These are phyloP conservation scores for Osmerus mordax DNA, from an alignment of 2,113 vertebrate genomes.

Conservation along the genomic window DNA sequence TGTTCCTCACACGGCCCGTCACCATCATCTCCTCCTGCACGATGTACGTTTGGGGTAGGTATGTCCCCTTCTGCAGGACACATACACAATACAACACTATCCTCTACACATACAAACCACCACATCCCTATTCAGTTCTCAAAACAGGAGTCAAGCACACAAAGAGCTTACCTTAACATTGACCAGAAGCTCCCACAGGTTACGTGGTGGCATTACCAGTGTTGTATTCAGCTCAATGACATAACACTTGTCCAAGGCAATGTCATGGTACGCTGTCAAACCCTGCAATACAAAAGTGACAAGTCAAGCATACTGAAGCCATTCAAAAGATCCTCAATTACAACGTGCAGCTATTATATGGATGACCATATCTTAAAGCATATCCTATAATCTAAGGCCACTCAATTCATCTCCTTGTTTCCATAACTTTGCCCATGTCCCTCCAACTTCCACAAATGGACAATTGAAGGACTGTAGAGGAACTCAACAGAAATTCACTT, in stretches of 20 bases:
- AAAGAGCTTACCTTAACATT: slow-evolving; percentile 83
- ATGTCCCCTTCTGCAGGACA: slow-evolving; percentile 82
- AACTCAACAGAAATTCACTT: too few relatives aligned
- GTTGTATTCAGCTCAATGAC: slow-evolving; percentile 91
- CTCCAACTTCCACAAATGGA: too few relatives aligned
- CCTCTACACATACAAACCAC: neutral
- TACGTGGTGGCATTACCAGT: slow-evolving; percentile 86
- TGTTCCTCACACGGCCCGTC: slow-evolving; percentile 80
- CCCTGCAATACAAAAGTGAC: slow-evolving; percentile 65
- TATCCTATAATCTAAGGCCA: too few relatives aligned
- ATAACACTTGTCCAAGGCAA: slow-evolving; percentile 90
- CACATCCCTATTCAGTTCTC: neutral
- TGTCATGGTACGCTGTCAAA: slow-evolving; percentile 90
- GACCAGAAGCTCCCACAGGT: slow-evolving; percentile 88
- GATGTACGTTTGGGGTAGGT: slow-evolving; percentile 92
- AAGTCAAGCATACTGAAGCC: neutral
- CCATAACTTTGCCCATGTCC: too few relatives aligned
- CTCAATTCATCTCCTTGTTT: too few relatives aligned
- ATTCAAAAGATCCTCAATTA: too few relatives aligned
- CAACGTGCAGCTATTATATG: too few relatives aligned
- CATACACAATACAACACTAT: neutral
- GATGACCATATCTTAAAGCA: too few relatives aligned
- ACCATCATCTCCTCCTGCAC: slow-evolving; percentile 93
- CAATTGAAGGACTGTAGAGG: too few relatives aligned
- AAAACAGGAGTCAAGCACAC: neutral